Evolutionary conservation across 2,113 vertebrate genomes (phyloP).

Genomic region (Plestiodon gilberti): DNA sequence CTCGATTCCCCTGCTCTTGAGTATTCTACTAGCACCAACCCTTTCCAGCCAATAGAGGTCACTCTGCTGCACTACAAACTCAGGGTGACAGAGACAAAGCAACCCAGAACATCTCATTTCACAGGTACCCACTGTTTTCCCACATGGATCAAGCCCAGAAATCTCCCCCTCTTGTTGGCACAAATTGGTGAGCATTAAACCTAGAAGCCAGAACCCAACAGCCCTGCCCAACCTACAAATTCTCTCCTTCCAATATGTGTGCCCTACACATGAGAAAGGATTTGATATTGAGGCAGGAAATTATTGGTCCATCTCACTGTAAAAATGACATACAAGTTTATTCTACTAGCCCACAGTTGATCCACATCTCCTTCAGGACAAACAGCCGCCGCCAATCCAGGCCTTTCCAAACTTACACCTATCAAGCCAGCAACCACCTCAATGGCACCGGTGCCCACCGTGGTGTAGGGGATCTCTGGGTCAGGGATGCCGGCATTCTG

Average conservation of each 20-base stretch:
- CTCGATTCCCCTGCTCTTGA: not conserved
- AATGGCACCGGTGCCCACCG: constrained; percentile 84
- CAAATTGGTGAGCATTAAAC: not conserved
- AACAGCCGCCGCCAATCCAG: not conserved
- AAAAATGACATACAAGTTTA: not conserved
- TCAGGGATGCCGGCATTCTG: constrained; percentile 79
- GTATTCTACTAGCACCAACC: not conserved
- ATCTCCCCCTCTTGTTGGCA: not conserved
- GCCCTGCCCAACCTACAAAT: not conserved
- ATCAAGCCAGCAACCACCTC: constrained; percentile 86
- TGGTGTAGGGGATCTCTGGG: constrained; percentile 85
- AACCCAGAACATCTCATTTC: not conserved
- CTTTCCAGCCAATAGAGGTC: not conserved
- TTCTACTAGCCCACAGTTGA: not conserved
- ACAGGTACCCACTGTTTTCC: not conserved
- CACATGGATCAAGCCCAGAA: not conserved
- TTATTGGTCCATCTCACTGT: not conserved
- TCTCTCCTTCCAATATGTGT: not conserved
- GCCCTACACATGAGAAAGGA: too few species aligned
- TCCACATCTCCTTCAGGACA: not conserved
- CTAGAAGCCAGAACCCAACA: not conserved
- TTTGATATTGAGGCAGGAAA: not conserved
- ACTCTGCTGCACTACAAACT: not conserved
- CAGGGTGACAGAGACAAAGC: not conserved
- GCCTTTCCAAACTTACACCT: constrained; percentile 78